phyloP scores from a whole-genome alignment of 2,888 invertebrate genomes.

The Drosophila peninsularis region DNA sequence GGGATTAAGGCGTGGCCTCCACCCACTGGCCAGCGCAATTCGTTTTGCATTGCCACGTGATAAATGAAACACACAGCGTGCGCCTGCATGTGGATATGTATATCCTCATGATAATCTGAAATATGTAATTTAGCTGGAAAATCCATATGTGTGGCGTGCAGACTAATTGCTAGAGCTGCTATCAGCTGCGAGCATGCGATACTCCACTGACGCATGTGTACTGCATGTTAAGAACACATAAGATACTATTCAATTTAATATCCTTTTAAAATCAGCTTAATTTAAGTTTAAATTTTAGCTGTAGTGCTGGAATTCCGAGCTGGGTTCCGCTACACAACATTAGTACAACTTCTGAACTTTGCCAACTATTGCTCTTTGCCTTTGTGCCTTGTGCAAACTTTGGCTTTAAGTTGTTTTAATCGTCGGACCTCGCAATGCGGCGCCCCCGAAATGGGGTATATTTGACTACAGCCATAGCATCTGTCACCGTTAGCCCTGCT shows the following conservation, averaged over 20 bases:
- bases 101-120: background rate
- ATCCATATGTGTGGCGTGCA: background rate
- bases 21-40: background rate
- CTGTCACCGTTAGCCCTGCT: background rate
- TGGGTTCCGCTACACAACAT: slow-evolving; percentile 8
- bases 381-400: slow-evolving; percentile 21
- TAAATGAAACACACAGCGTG: slow-evolving; percentile 10
- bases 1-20: too few relatives aligned
- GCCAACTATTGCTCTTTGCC: slow-evolving; percentile 10
- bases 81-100: background rate
- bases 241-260: background rate
- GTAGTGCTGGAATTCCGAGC: background rate
- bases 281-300: background rate
- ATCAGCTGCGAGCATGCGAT: background rate
- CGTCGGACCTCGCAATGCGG: background rate
- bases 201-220: background rate
- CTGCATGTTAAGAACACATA: too few relatives aligned
- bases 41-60: slow-evolving; percentile 20
- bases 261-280: background rate
- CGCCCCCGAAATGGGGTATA: background rate
- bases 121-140: background rate
- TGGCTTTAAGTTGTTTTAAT: slow-evolving; percentile 22
- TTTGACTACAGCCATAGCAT: background rate
- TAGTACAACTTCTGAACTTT: slow-evolving; percentile 11
- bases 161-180: background rate